These are phyloP conservation scores for Cosmorhoe ocellata DNA, from an alignment of 2,888 invertebrate genomes.

Conservation along the genomic window DNA sequence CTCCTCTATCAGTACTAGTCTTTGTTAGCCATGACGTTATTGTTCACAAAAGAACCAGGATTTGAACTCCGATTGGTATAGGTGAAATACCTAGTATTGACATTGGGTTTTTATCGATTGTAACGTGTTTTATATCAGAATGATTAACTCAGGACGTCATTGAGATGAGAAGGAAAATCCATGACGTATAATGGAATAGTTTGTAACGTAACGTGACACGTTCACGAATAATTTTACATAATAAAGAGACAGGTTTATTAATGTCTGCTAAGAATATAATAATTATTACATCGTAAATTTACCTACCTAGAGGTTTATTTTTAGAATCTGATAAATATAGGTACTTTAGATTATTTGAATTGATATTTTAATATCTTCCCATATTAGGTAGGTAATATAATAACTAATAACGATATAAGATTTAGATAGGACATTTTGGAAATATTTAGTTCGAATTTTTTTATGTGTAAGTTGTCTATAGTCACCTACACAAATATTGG, in stretches of 20 bases:
- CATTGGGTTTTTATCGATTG: neutral
- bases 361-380: no score
- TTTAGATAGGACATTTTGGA: no score
- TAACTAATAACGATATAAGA: no score
- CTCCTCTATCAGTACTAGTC: no score
- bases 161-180: slow-evolving; percentile 17
- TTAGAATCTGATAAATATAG: neutral
- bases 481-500: no score
- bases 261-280: neutral
- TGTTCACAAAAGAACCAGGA: no score
- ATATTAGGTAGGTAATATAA: no score
- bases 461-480: no score
- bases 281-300: no score
- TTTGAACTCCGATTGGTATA: neutral
- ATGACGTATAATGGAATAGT: slow-evolving; percentile 17
- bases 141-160: slow-evolving; percentile 18
- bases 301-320: neutral
- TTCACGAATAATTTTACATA: slow-evolving; percentile 12
- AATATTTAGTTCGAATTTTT: no score
- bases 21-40: no score
- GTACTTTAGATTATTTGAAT: no score
- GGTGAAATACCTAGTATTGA: neutral
- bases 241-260: neutral
- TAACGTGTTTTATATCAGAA: neutral
- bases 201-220: slow-evolving; percentile 2